Evolutionary conservation across 2,888 invertebrate species (phyloP), one percentile per base, ranked within the genome.

Genomic region (Ophion ventricosus): DNA sequence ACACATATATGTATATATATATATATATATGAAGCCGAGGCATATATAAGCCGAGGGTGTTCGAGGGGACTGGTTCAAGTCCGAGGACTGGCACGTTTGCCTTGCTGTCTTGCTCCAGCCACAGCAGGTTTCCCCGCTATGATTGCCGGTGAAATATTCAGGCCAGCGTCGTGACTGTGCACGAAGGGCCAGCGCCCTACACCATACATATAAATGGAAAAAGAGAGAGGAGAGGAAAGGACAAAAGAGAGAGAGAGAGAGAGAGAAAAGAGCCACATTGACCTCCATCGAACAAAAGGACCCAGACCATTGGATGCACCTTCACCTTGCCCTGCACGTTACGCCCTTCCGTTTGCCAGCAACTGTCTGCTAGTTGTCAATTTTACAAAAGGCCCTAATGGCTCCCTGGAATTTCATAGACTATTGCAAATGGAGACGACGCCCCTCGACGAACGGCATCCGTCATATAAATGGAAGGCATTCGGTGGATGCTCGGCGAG

Each of bases 131-230:
- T 57, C 29, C 54, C 64, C n/a, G 17, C 23, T 73, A 67, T 29
- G 66, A 61, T 61, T 57, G 78, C 29, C 29, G 49, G 73, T 74
- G 59, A 80, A 80, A 80, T 80, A 74, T 74, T 80, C 67, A 74
- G 73, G 43, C 59, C 29, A 26, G 25, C 43, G 29, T 72, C 64
- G 64, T 70, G 54, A 64, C 57, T 10, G 11, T 59, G 59, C 59
- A 35, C 57, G 57, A 73, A 80, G 79, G 78, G 78, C 26, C 59
- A 63, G 20, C 20, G 57, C 43, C 40, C 57, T 43, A 64, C 17
- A 56, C 26, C 11, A 40, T 29, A 14, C 25, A 35, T 66, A 40
- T 17, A 11, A 20, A 23, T 10, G 23, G 25, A 67, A 49, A 49
- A 35, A 0, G 17, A 25, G 25, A 25, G 20, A 49, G 49, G 49